Conservation (phyloP, 1,140 invertebrate genomes). For the Hermatobates lingyangjiaoensis region DNA sequence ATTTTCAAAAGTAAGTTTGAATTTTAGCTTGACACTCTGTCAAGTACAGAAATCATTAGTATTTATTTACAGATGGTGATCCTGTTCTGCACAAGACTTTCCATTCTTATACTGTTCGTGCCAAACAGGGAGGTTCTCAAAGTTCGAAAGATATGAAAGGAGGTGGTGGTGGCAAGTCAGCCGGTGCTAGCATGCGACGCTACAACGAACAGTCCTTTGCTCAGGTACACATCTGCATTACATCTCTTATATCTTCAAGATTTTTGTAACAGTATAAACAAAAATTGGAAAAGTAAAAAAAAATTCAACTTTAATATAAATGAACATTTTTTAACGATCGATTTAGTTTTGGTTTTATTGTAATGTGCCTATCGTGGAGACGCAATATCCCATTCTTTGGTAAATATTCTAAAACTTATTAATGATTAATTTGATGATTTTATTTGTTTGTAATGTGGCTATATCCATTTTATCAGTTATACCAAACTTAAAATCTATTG, state of each 20-base stretch:
- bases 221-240: conserved; percentile 39
- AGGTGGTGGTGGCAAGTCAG: conserved; percentile 46
- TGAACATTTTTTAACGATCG: no score
- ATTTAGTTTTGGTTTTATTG: no score
- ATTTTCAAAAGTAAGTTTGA: conserved; percentile 44
- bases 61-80: conserved; percentile 27
- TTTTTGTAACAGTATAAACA: neutral
- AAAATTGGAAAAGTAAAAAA: neutral
- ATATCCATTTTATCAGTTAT: no score
- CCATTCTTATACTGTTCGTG: conserved; percentile 67
- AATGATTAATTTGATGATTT: no score
- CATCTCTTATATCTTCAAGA: no score
- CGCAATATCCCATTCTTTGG: no score
- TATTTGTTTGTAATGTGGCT: no score
- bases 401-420: no score
- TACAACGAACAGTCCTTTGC: conserved; percentile 52
- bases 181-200: conserved; percentile 57
- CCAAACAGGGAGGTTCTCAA: conserved; percentile 67
- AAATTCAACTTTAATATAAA: no score
- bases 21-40: no score
- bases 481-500: no score
- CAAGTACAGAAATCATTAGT: neutral
- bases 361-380: no score
- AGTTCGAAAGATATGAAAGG: conserved; percentile 41
- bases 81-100: conserved; percentile 64